Evolutionary conservation across 1,140 invertebrate genomes (phyloP).

Genomic region (Bursaphelenchus mucronatus): DNA sequence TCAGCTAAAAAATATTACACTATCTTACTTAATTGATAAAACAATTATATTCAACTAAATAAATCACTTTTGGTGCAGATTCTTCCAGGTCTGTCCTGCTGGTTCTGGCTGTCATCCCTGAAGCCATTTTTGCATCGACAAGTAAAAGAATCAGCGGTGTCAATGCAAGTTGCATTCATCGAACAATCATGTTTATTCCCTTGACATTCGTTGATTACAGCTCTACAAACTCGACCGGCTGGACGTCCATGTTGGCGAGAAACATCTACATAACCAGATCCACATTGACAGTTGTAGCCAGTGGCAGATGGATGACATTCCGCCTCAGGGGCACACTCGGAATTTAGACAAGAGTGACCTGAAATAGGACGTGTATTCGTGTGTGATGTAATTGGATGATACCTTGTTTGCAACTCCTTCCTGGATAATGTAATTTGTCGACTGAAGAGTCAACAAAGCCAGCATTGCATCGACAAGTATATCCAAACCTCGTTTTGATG

Average conservation of each 20-base stretch:
- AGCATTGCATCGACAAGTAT: constrained; percentile 57
- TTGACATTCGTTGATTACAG: constrained; percentile 55
- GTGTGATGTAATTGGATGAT: constrained; percentile 7
- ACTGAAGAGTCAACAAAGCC: constrained; percentile 59
- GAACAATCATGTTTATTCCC: constrained; percentile 57
- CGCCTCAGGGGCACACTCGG: constrained; percentile 58
- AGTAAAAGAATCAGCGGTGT: constrained; percentile 59
- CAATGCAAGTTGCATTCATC: constrained; percentile 60
- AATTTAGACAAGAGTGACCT: constrained; percentile 48
- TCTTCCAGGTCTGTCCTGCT: constrained; percentile 44
- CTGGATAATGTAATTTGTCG: constrained; percentile 50
- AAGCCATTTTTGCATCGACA: constrained; percentile 61
- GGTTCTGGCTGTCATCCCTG: constrained; percentile 49
- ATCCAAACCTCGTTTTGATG: constrained; percentile 60
- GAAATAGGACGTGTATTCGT: background rate
- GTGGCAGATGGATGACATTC: constrained; percentile 52
- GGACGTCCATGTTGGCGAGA: constrained; percentile 55
- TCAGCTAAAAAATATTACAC: constrained; percentile 35
- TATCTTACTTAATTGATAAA: background rate
- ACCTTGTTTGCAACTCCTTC: constrained; percentile 52
- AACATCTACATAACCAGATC: constrained; percentile 50
- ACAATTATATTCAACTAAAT: background rate
- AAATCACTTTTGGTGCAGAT: constrained; percentile 49
- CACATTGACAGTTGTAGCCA: constrained; percentile 55
- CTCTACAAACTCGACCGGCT: constrained; percentile 50